Conservation (phyloP, 2,113 vertebrate genomes). For the Thermophis baileyi region DNA sequence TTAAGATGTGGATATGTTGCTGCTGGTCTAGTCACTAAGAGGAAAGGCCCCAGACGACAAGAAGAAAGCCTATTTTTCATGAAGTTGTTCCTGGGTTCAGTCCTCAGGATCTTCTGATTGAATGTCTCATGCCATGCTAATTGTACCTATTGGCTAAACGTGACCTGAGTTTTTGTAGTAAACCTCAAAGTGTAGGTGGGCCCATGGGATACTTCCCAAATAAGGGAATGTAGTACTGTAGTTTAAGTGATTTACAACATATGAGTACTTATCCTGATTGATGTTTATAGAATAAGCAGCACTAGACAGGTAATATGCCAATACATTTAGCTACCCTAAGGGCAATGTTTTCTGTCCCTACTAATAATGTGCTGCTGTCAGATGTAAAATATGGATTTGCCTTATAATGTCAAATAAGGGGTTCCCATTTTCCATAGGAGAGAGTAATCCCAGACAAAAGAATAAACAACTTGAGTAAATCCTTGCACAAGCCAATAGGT, state of each 20-base stretch:
- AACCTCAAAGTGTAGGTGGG: background rate
- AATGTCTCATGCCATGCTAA: background rate
- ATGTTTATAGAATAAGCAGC: background rate
- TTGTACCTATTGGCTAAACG: background rate
- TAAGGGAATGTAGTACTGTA: background rate
- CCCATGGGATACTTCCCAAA: background rate
- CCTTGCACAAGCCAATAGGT: slow-evolving; percentile 26
- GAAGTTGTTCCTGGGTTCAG: background rate
- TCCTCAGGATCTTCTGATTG: background rate
- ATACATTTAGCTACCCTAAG: background rate
- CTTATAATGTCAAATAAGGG: background rate
- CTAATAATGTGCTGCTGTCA: background rate
- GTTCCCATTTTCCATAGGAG: slow-evolving; percentile 17
- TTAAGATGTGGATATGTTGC: background rate
- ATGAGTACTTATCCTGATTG: background rate
- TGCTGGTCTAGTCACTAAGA: background rate
- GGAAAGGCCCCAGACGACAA: background rate
- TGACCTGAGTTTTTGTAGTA: background rate
- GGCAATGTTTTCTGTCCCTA: background rate
- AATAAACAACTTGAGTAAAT: background rate
- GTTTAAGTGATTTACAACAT: background rate
- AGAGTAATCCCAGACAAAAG: slow-evolving; percentile 5
- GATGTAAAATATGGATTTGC: background rate
- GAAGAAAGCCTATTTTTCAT: background rate
- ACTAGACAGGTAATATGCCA: background rate